Conservation (phyloP, 2,113 vertebrate species). For the Sminthopsis crassicaudata region DNA sequence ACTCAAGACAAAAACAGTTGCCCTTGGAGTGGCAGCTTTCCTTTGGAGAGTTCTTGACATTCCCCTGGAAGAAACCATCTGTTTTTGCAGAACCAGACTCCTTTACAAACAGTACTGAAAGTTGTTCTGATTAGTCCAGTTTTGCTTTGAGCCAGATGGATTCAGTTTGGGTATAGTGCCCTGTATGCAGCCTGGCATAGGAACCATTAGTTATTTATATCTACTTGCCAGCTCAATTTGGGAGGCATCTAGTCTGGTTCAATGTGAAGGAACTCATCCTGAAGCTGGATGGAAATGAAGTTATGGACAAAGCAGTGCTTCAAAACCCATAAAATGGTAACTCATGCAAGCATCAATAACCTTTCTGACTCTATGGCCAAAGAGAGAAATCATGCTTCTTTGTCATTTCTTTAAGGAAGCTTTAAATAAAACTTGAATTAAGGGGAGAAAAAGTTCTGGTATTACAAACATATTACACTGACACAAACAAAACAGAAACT, state of each 20-base stretch:
- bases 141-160: neutral
- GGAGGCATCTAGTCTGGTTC: neutral
- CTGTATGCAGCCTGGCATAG: neutral
- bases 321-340: no score
- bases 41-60: neutral
- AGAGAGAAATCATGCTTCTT: slow-evolving; percentile 7
- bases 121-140: neutral
- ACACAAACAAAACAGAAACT: neutral
- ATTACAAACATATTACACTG: neutral
- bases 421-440: neutral
- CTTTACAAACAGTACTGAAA: neutral
- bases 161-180: neutral
- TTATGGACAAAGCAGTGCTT: neutral
- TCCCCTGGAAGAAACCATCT: neutral
- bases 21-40: neutral
- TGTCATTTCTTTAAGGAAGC: neutral
- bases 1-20: neutral
- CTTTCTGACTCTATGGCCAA: neutral
- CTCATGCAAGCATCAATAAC: no score
- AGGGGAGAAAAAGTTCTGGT: neutral
- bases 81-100: neutral
- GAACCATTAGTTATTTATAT: neutral
- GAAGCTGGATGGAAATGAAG: neutral
- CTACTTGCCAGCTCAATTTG: neutral
- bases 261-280: neutral